These are phyloP conservation scores for Merluccius polli DNA, from an alignment of 2,797 vertebrate species.

Conservation along the genomic window DNA sequence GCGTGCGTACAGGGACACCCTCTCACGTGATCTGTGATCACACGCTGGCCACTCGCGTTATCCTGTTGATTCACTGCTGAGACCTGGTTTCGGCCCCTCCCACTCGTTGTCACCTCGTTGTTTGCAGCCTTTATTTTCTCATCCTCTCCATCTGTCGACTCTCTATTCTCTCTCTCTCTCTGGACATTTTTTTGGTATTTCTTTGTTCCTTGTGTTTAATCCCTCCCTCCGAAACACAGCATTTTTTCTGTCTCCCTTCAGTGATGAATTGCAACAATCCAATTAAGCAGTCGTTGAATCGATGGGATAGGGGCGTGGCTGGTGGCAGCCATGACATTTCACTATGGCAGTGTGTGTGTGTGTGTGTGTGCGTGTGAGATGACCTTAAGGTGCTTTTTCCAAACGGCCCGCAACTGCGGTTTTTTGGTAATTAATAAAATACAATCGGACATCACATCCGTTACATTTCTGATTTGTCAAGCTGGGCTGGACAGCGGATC, in stretches of 20 bases:
- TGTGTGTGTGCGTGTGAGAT: conserved; percentile 27
- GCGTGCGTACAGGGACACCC: not conserved
- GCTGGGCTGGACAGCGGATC: not conserved
- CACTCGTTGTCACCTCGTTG: conserved; percentile 17
- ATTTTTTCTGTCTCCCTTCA: conserved; percentile 19
- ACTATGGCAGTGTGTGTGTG: conserved; percentile 35
- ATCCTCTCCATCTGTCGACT: not conserved
- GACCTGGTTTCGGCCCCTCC: conserved; percentile 23
- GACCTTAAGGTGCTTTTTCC: conserved; percentile 3
- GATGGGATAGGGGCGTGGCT: conserved; percentile 41
- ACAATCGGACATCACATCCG: not conserved
- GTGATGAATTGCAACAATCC: conserved; percentile 60
- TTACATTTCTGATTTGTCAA: not conserved
- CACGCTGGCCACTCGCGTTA: not conserved
- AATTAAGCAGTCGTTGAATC: conserved; percentile 64
- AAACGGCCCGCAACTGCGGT: not conserved
- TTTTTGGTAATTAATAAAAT: not conserved
- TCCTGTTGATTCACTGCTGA: conserved; percentile 1
- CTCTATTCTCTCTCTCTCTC: conserved; percentile 8
- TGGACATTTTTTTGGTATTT: not conserved
- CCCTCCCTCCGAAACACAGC: not conserved
- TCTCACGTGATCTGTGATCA: conserved; percentile 2
- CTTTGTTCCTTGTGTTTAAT: conserved; percentile 8
- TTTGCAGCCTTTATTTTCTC: not conserved
- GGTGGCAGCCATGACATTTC: conserved; percentile 63